phyloP scores from a whole-genome alignment of 37 sponge, comb jelly and placozoan genomes.

The Halisarca cf. caerulea region DNA sequence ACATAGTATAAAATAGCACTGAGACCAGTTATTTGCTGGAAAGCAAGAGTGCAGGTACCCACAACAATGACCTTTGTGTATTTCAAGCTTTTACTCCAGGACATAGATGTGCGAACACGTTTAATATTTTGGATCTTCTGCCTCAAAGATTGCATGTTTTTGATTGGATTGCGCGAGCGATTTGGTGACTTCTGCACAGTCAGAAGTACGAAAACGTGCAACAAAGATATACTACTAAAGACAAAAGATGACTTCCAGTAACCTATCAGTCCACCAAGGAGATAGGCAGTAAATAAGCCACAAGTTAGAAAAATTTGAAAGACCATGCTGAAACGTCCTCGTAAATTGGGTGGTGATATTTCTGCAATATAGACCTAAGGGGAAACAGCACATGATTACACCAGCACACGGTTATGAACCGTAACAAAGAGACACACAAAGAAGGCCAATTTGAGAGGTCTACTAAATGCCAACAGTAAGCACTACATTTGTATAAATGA shows the following conservation, averaged over 20 bases:
- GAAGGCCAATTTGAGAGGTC: no score
- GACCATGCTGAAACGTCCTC: constrained; percentile 67
- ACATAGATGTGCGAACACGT: not conserved
- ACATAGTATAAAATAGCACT: constrained; percentile 34
- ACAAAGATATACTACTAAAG: constrained; percentile 25
- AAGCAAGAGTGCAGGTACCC: constrained; percentile 31
- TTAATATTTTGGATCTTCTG: not conserved
- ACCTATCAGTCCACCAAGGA: constrained; percentile 35
- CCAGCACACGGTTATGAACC: no score
- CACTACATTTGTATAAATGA: no score
- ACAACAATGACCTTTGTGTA: constrained; percentile 20
- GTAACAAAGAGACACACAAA: no score
- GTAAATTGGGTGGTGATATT: constrained; percentile 56
- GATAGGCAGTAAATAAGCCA: constrained; percentile 60
- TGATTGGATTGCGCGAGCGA: constrained; percentile 47
- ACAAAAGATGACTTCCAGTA: constrained; percentile 55
- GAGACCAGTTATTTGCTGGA: constrained; percentile 38
- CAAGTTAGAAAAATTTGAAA: constrained; percentile 80
- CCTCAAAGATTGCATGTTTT: not conserved
- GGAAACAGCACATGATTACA: no score
- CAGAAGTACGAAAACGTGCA: constrained; percentile 60
- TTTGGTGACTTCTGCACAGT: constrained; percentile 70
- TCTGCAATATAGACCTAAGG: constrained; percentile 89
- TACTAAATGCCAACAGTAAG: no score
- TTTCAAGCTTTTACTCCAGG: not conserved